These are phyloP conservation scores for Selenia dentaria DNA, from an alignment of 2,888 invertebrate genomes.

Conservation along the genomic window DNA sequence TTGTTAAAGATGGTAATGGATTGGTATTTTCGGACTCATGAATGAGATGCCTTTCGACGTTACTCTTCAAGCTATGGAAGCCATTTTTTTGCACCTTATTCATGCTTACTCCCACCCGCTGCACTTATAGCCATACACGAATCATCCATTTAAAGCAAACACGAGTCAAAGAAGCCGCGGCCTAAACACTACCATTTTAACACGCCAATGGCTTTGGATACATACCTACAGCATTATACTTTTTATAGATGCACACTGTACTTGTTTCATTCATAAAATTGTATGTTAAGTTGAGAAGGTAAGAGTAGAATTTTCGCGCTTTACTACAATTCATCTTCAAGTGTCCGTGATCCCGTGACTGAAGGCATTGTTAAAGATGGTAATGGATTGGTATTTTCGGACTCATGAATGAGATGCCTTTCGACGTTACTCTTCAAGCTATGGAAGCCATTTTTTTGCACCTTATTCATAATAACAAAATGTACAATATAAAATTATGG, in stretches of 20 bases:
- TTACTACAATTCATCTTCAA: conserved; percentile 26
- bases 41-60: no score
- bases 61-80: no score
- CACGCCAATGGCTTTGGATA: conserved; percentile 36
- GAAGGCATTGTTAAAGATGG: no score
- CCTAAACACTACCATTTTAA: conserved; percentile 60
- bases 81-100: no score
- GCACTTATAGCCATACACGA: conserved; percentile 36
- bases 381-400: no score
- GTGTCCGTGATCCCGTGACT: conserved; percentile 27
- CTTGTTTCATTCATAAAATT: conserved; percentile 22
- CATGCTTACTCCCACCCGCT: conserved; percentile 18
- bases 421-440: no score
- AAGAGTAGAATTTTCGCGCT: conserved; percentile 22
- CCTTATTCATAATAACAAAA: no score
- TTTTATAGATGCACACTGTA: not conserved
- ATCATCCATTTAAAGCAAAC: conserved; percentile 35
- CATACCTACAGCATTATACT: conserved; percentile 25
- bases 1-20: no score
- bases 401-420: no score
- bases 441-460: no score
- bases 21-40: no score
- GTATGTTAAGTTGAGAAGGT: conserved; percentile 13
- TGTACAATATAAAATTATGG: no score
- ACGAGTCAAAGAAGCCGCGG: conserved; percentile 71